Evolutionary conservation across 2,888 invertebrate genomes (phyloP), one percentile per base, ranked within the genome.

Genomic region (Phytoseiulus persimilis): DNA sequence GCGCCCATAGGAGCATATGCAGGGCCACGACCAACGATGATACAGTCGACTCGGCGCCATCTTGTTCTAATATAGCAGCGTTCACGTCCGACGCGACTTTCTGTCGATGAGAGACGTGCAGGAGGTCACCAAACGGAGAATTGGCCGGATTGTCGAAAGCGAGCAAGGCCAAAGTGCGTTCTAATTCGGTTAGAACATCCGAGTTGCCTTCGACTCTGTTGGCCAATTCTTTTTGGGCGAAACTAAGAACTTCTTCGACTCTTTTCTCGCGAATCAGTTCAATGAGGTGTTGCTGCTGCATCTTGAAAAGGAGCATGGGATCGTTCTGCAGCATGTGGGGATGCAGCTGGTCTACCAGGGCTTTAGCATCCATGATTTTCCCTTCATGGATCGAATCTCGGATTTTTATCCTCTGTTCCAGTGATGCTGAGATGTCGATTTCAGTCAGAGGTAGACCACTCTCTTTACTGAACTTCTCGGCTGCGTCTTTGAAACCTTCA

Each of bases 81-180:
- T 99, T 99, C 31, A 99, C 94, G 94, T 98, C 98, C 94, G 98
- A 98, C 32, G 98, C 98, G 92, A 98, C 84, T 94, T 97, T 97
- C 93, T 98, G 98, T 92, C 98, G 94, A 92, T 99, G 98, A 23
- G 98, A 96, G 28, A 97, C 96, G 92, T 98, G 95, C 90, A 99
- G 94, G 83, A 99, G 94, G 93, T 99, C 98, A 31, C 97, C 96
- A 93, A 98, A 99, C 0, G 99, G 99, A 91, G 98, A 97, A 90
- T 95, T 95, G 91, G 96, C 95, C 0, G 99, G 98, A 92, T 98
- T 97, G 90, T 99, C 98, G 93, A 99, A 99, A 9, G 99, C 99
- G 31, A 99, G 93, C 90, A 99, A 93, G 0, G 99, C 98, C 90
- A 99, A 94, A 0, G 99, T 98, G 90, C 98, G 94, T 93, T 99